Evolutionary conservation across 2,113 vertebrate genomes (phyloP).

Genomic region (Chrysemys picta): DNA sequence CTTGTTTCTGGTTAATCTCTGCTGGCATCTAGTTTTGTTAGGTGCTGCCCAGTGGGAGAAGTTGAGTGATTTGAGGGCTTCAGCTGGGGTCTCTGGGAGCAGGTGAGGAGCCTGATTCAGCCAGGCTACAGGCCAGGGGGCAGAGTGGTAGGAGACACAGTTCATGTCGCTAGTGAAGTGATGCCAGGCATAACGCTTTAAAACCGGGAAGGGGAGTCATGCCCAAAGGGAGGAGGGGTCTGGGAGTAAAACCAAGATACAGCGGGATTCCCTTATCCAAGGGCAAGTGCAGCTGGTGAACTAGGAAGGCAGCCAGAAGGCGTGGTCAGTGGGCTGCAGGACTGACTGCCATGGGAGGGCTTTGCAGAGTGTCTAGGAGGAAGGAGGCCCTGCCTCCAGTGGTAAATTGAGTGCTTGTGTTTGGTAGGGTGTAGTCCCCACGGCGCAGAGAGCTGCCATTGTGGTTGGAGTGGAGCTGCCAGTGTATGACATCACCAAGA

Average conservation of each 20-base stretch:
- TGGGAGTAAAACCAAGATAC: not conserved
- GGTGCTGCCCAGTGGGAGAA: not conserved
- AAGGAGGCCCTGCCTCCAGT: rapidly evolving
- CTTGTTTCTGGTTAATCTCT: not conserved
- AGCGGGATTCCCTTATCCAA: rapidly evolving
- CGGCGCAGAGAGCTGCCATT: slow-evolving; percentile 93
- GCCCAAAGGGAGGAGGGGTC: not conserved
- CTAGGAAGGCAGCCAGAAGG: not conserved
- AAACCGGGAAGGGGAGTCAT: not conserved
- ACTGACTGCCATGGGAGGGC: rapidly evolving
- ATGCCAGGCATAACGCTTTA: not conserved
- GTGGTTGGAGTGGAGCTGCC: slow-evolving; percentile 94
- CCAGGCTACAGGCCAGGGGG: not conserved
- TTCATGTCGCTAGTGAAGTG: rapidly evolving
- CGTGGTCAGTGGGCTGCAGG: rapidly evolving
- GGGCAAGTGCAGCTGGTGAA: not conserved
- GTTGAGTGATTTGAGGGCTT: not conserved
- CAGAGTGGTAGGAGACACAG: rapidly evolving
- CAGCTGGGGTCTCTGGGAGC: rapidly evolving
- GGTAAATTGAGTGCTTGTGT: not conserved
- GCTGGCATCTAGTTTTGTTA: not conserved
- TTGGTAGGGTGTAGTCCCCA: slow-evolving; percentile 90
- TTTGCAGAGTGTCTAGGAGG: not conserved
- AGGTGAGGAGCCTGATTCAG: not conserved
- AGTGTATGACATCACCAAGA: slow-evolving; percentile 95